These are phyloP conservation scores for Leptoclinus maculatus DNA, from an alignment of 2,797 vertebrate species.

Conservation along the genomic window DNA sequence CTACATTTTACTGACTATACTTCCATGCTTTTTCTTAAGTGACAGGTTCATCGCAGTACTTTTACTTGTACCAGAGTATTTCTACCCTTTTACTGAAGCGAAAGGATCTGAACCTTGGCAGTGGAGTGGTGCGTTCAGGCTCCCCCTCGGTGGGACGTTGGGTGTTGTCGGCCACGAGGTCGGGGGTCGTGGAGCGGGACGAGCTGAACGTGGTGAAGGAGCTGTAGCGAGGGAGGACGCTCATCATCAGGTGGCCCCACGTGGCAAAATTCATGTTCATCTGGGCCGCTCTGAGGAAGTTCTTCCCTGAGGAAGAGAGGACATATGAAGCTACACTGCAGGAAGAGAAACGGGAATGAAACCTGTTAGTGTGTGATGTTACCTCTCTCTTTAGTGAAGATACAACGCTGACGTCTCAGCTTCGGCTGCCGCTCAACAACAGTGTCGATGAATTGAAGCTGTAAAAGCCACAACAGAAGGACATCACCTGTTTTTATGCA, in stretches of 20 bases:
- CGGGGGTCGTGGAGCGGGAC: conserved; percentile 60
- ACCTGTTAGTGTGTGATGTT: neutral
- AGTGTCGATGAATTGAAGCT: conserved; percentile 90
- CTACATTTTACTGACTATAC: too few species aligned
- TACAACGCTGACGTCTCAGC: conserved; percentile 91
- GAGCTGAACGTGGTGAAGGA: conserved; percentile 87
- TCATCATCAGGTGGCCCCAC: conserved; percentile 95
- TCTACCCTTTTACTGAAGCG: neutral
- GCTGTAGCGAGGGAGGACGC: conserved; percentile 89
- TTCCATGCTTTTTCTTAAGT: too few species aligned
- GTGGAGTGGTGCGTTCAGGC: conserved; percentile 48
- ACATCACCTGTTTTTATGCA: neutral
- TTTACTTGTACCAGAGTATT: neutral
- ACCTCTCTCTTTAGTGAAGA: conserved; percentile 95
- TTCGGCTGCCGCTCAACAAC: conserved; percentile 88
- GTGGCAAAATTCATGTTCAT: conserved; percentile 94
- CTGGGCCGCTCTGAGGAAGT: conserved; percentile 93
- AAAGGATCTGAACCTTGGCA: conserved; percentile 53
- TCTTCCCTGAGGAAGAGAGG: conserved; percentile 83
- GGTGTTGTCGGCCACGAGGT: conserved; percentile 33
- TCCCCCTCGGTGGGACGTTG: conserved; percentile 39
- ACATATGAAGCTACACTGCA: neutral
- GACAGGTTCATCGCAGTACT: neutral
- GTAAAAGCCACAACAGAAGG: conserved; percentile 5
- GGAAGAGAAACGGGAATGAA: neutral